Percentiles rank a stretch among this genome's conserved stretches.
Evolutionary conservation across 1,140 invertebrate genomes (phyloP).

Genomic region (Trichomalopsis sarcophagae): DNA sequence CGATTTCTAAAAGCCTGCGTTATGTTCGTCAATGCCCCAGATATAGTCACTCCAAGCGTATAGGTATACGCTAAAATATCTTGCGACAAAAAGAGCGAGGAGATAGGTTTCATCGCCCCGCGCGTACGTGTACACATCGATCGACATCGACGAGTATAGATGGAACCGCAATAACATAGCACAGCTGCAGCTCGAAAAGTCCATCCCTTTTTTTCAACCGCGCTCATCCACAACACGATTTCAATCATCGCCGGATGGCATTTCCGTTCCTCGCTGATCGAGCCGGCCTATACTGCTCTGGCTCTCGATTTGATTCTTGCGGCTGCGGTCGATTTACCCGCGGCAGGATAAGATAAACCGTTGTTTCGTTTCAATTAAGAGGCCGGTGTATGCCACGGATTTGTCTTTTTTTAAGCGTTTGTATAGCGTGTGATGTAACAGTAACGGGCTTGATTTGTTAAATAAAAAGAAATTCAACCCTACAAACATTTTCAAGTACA

Average conservation of each 20-base stretch:
- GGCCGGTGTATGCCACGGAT: not conserved
- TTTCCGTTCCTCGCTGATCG: not conserved
- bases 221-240: conserved; percentile 19
- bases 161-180: not conserved
- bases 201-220: not conserved
- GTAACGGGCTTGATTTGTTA: too few relatives aligned
- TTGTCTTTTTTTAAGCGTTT: not conserved
- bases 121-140: not conserved
- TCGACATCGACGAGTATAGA: not conserved
- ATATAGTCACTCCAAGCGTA: not conserved
- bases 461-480: too few relatives aligned
- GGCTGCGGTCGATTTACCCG: not conserved
- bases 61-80: not conserved
- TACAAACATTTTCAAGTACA: too few relatives aligned
- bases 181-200: not conserved
- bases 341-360: not conserved
- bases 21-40: not conserved
- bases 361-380: not conserved
- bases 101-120: not conserved
- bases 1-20: not conserved
- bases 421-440: too few relatives aligned
- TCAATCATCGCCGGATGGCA: conserved; percentile 12
- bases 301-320: not conserved
- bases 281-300: too few relatives aligned
- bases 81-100: not conserved